A percentile compares a stretch with the other conserved stretches of the same genome.
Evolutionary conservation across 2,113 vertebrate genomes (phyloP).

Genomic region (Edolisoma coerulescens): DNA sequence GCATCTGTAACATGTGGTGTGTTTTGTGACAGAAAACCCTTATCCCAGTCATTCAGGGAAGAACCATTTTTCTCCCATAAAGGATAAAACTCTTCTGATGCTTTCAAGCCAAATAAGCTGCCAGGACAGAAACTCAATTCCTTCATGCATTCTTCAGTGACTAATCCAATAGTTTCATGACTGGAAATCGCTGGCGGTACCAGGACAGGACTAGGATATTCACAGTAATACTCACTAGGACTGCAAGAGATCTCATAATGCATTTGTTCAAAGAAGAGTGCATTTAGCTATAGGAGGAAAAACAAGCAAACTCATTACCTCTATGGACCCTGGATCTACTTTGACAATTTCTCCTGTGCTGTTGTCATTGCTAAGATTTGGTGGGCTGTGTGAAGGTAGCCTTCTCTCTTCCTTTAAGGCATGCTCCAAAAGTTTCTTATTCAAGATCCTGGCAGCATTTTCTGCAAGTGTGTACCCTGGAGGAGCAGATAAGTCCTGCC

Average conservation of each 20-base stretch:
- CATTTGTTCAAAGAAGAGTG: constrained; percentile 44
- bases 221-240: not conserved
- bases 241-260: not conserved
- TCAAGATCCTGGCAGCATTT: constrained; percentile 89
- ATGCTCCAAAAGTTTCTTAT: constrained; percentile 92
- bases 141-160: not conserved
- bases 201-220: not conserved
- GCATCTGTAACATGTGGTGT: not conserved
- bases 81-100: not conserved
- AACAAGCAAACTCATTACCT: constrained; percentile 82
- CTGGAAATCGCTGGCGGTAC: not conserved
- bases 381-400: constrained; percentile 63
- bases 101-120: not conserved
- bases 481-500: constrained; percentile 91
- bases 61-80: not conserved
- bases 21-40: not conserved
- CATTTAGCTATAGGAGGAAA: constrained; percentile 54
- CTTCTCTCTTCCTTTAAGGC: constrained; percentile 86
- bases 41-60: not conserved
- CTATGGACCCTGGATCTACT: constrained; percentile 84
- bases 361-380: constrained; percentile 70
- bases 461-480: constrained; percentile 90
- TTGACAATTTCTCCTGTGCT: constrained; percentile 72
- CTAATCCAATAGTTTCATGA: not conserved
- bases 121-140: not conserved